These are phyloP conservation scores for Prionailurus viverrinus DNA, from an alignment of 2,113 vertebrate species.

Conservation along the genomic window DNA sequence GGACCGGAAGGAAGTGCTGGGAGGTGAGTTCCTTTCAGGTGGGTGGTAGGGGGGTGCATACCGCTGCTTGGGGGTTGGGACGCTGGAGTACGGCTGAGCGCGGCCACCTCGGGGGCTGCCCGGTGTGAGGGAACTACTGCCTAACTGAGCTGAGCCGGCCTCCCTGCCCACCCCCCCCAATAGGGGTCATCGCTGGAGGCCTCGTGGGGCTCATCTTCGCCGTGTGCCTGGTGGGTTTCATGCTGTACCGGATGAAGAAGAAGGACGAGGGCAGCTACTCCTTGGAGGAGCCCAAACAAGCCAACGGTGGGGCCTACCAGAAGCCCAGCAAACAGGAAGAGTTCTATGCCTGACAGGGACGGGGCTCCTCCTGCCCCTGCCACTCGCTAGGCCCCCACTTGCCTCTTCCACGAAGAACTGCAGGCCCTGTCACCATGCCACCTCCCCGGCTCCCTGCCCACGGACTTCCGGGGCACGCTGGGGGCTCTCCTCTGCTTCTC, in stretches of 20 bases:
- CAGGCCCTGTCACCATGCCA: conserved; percentile 82
- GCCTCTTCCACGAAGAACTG: conserved; percentile 85
- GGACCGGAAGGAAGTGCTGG: conserved; percentile 90
- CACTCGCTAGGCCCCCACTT: conserved; percentile 83
- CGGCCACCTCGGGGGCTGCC: neutral
- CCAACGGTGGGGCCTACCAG: conserved; percentile 88
- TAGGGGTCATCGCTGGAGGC: conserved; percentile 93
- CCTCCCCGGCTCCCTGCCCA: conserved; percentile 82
- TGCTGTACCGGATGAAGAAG: conserved; percentile 93
- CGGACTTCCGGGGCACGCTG: neutral
- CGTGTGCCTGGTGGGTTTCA: conserved; percentile 87
- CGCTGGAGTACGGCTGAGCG: neutral
- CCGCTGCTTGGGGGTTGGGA: neutral
- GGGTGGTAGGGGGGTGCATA: neutral
- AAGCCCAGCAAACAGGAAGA: conserved; percentile 89
- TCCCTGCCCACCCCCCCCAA: conserved; percentile 65
- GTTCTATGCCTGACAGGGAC: conserved; percentile 88
- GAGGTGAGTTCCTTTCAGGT: conserved; percentile 85
- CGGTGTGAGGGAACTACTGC: accelerated
- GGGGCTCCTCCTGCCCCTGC: conserved; percentile 70
- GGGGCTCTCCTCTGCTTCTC: conserved; percentile 75
- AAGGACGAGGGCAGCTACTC: conserved; percentile 90
- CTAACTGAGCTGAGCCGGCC: neutral
- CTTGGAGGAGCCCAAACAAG: conserved; percentile 88
- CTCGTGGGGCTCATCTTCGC: conserved; percentile 89